Conservation (phyloP, 2,113 vertebrate species). For the Actenoides hombroni region DNA sequence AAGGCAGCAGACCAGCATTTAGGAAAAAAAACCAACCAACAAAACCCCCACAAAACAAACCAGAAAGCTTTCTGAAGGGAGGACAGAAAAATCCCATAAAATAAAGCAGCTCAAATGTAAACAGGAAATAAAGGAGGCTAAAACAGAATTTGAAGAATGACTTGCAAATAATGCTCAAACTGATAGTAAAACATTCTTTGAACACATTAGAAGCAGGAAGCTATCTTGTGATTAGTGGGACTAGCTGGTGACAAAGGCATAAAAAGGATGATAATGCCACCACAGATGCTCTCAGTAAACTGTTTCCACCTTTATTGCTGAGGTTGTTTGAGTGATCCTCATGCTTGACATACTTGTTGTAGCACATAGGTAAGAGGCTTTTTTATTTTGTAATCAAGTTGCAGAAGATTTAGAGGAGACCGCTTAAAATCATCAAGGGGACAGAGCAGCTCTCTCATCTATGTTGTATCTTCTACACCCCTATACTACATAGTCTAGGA, state of each 20-base stretch:
- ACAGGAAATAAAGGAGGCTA: neutral
- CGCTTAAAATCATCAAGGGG: neutral
- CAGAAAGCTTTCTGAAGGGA: neutral
- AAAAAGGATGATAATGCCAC: neutral
- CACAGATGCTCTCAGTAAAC: neutral
- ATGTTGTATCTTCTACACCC: neutral
- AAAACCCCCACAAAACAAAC: neutral
- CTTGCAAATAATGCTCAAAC: neutral
- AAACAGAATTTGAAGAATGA: neutral
- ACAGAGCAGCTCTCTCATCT: neutral
- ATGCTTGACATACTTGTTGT: neutral
- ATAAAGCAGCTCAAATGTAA: neutral
- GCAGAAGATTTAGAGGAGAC: neutral
- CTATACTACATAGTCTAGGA: neutral
- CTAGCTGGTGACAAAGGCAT: neutral
- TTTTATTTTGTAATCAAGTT: neutral
- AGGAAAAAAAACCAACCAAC: neutral
- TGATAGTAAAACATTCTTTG: neutral
- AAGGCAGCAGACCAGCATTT: neutral
- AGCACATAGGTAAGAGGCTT: neutral
- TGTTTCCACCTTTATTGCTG: neutral
- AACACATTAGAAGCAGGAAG: constrained; percentile 21
- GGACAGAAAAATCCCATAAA: neutral
- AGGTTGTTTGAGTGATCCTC: neutral
- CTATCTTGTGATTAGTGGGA: neutral